Evolutionary conservation across 2,113 vertebrate genomes (phyloP), one percentile per base, ranked within the genome.

Genomic region (Stigmatopora argus): DNA sequence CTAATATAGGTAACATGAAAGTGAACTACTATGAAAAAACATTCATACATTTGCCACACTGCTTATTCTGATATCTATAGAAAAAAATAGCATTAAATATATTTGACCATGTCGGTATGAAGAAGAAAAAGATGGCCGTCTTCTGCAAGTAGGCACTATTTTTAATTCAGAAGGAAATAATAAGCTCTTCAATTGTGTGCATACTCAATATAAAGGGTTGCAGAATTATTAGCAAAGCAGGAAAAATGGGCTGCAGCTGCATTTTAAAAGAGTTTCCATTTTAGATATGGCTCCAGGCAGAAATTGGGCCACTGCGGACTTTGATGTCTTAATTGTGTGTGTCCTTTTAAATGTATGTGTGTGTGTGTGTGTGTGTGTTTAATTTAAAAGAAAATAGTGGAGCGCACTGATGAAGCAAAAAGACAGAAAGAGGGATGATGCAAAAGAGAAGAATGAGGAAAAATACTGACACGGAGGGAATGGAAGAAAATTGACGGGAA

Each of bases 291-390:
- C 66, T 85, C 71, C 48, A 72, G 79, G 84, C 60, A 21, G 73
- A 90, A 90, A 87, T 75, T 89, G 85, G 88, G 87, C 72, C 88
- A 88, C 65, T 60, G 77, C 55, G 71, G 64, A 84, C 88, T 90
- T 90, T 91, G 85, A 90, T 88, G 86, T 90, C 81, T 86, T 85
- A 88, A 90, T 88, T 91, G 60, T 79, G 62, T 67, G 57, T 44
- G 48, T 31, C 26, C 26, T 31, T 31, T 31, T 31, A 31, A 31
- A 31, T 63, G 15, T 55, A 12, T 11, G 48, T 57, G 57, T 45
- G n/a, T 53, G 12, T 44, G 14, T 10, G 12, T 48, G 48, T 62
- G 60, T 48, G 12, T 56, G 46, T 41, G 64, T 58, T 77, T 73
- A 70, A 74, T 67, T 67, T 66, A 69, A 78, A 67, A 68, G 74